A percentile compares a stretch with the other conserved stretches of the same genome.
Conservation (phyloP, 2,113 vertebrate genomes). For the Apus apus region DNA sequence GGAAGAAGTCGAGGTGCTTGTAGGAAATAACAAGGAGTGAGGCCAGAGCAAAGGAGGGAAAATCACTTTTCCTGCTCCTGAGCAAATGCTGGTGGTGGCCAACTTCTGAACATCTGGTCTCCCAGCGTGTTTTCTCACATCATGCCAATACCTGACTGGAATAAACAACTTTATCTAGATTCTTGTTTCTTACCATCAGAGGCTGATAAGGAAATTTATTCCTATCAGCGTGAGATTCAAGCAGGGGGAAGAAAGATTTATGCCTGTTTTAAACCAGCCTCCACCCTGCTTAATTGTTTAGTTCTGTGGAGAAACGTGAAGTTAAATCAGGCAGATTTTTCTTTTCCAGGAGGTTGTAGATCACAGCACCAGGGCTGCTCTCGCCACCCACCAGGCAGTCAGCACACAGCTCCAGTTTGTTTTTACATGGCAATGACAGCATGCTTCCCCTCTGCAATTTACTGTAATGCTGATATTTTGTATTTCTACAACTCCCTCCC, state of each 20-base stretch:
- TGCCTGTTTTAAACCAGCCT: neutral
- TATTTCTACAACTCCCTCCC: neutral
- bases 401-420: neutral
- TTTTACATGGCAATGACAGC: neutral
- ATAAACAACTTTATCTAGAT: slow-evolving; percentile 66
- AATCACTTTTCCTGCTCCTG: slow-evolving; percentile 33
- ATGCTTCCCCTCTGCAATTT: neutral
- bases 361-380: neutral
- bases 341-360: slow-evolving; percentile 10
- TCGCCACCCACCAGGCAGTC: slow-evolving; percentile 2
- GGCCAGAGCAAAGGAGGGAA: slow-evolving; percentile 38
- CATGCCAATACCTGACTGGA: slow-evolving; percentile 55
- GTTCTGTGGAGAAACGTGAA: neutral
- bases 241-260: slow-evolving; percentile 47
- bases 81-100: neutral
- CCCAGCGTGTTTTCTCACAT: slow-evolving; percentile 34
- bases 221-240: slow-evolving; percentile 48
- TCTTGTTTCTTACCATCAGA: slow-evolving; percentile 36
- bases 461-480: neutral
- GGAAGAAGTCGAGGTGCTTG: neutral
- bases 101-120: slow-evolving; percentile 41
- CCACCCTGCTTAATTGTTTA: slow-evolving; percentile 29
- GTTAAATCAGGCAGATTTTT: neutral
- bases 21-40: slow-evolving; percentile 34
- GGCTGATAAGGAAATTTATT: slow-evolving; percentile 37